Evolutionary conservation across 1,140 invertebrate genomes (phyloP).

Genomic region (Drosophila willistoni): DNA sequence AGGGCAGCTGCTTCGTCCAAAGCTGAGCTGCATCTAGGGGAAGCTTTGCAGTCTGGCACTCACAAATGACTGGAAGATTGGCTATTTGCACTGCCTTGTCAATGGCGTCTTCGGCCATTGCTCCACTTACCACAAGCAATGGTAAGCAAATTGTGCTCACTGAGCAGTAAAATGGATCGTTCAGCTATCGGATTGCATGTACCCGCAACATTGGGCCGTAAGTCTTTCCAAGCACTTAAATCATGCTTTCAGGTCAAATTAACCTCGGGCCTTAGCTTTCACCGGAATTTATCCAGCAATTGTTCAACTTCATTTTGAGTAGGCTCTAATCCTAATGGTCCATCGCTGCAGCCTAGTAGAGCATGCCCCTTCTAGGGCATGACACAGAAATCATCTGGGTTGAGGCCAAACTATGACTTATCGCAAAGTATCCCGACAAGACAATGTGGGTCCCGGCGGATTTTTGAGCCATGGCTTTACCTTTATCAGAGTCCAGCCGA

Average conservation of each 20-base stretch:
- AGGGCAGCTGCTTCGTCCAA: conserved; percentile 6
- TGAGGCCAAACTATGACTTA: conserved; percentile 12
- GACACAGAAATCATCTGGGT: conserved; percentile 7
- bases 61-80: not conserved
- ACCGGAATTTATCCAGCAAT: conserved; percentile 18
- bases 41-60: not conserved
- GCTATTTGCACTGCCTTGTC: conserved; percentile 11
- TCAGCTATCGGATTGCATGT: not conserved
- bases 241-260: conserved; percentile 14
- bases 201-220: not conserved
- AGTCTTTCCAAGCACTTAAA: conserved; percentile 28
- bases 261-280: conserved; percentile 3
- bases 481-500: not conserved
- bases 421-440: conserved; percentile 21
- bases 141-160: conserved; percentile 13
- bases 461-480: not conserved
- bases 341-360: conserved; percentile 14
- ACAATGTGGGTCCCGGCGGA: conserved; percentile 24
- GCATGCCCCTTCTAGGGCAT: conserved; percentile 33
- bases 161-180: conserved; percentile 11
- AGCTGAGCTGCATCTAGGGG: conserved; percentile 6
- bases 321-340: conserved; percentile 14
- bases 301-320: conserved; percentile 6
- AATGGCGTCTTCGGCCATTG: conserved; percentile 30
- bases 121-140: conserved; percentile 22